Evolutionary conservation across 2,113 vertebrate species (phyloP), one percentile per base, ranked within the genome.

Genomic region (Elephantulus edwardii): DNA sequence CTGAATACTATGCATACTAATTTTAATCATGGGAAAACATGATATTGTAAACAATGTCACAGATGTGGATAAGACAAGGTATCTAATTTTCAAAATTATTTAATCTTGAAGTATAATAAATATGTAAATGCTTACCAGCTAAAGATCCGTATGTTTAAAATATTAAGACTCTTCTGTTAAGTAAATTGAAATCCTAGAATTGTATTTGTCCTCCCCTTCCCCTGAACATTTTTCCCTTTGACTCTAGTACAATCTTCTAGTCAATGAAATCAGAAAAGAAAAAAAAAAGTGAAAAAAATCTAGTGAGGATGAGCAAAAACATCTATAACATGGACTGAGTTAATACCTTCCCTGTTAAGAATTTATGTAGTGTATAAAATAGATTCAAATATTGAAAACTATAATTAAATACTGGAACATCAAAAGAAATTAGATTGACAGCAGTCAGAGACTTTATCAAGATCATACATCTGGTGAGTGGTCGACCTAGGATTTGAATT

Each of bases 141-240:
- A 83, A 82, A 76, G 30, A 46, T 0, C 19, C 30, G 6, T 48
- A 14, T 80, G 28, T 86, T 64, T 28, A 92, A 74, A 95, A 83
- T 80, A 83, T 33, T 50, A 91, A 90, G 5, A 22, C 91, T 40
- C 52, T 89, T 89, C 60, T 81, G 81, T 84, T 82, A 60, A 80
- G 35, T 77, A 90, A 80, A 19, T 20, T 70, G 6, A 76, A 42
- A 11, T 13, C 35, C 48, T 11, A 48, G 38, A 52, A 62, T 30
- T 54, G 28, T 72, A 75, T 71, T 58, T 70, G 19, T 13, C 48
- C n/a, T n/a, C n/a, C n/a, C n/a, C n/a, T 70, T 44, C 42, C 26
- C 42, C 5, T 7, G 35, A 8, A 40, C 24, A 52, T 72, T 86
- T 80, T 88, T 46, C 17, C 28, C 20, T 87, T 71, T 71, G 30